These are phyloP conservation scores for Kryptopterus vitreolus DNA, from an alignment of 2,797 vertebrate genomes.

Conservation along the genomic window DNA sequence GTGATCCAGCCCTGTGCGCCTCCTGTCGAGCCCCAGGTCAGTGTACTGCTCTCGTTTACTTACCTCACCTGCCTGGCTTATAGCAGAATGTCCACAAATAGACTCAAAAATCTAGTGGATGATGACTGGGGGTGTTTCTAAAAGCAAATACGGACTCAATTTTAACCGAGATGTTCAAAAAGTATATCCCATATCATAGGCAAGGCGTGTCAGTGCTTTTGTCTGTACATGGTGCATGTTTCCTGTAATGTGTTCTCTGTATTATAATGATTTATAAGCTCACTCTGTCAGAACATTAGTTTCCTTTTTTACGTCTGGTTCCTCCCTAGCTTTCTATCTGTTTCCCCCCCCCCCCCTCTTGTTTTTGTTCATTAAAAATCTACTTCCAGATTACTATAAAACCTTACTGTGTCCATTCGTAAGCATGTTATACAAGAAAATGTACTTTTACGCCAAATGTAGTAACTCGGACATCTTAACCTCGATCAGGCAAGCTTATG, in stretches of 20 bases:
- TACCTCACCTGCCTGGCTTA: no score
- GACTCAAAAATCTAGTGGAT: no score
- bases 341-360: neutral
- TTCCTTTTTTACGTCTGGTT: neutral
- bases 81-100: no score
- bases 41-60: neutral
- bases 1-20: constrained; percentile 83
- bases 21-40: constrained; percentile 83
- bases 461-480: neutral
- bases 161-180: no score
- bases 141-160: no score
- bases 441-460: neutral
- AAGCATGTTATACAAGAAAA: neutral
- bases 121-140: no score
- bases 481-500: neutral
- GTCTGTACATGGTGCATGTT: neutral
- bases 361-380: neutral
- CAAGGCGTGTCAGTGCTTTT: no score
- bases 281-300: neutral
- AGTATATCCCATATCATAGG: no score
- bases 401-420: neutral
- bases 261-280: neutral
- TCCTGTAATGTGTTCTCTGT: neutral
- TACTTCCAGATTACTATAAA: neutral
- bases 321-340: neutral